phyloP scores from a whole-genome alignment of 2,797 vertebrate species.

The Pogonophryne albipinna region DNA sequence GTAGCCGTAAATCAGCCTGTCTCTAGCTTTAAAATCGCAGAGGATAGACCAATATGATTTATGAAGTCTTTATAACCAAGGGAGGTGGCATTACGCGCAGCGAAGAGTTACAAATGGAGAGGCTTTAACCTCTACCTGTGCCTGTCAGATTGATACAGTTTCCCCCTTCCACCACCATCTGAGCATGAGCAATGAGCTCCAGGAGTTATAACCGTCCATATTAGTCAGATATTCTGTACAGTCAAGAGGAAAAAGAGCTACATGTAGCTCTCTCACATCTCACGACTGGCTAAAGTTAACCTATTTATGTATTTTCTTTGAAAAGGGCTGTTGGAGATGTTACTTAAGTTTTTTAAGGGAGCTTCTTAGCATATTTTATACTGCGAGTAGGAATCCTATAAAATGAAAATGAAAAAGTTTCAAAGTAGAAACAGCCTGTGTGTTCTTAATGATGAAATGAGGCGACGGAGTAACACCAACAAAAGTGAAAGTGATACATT shows the following conservation, averaged over 20 bases:
- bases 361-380: conserved; percentile 51
- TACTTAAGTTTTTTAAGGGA: conserved; percentile 45
- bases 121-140: conserved; percentile 73
- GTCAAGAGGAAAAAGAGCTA: conserved; percentile 55
- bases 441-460: conserved; percentile 76
- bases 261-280: conserved; percentile 55
- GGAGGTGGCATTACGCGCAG: conserved; percentile 67
- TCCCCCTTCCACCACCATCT: conserved; percentile 41
- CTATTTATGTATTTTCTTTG: conserved; percentile 54
- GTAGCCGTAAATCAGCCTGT: conserved; percentile 74
- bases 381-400: conserved; percentile 41
- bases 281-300: conserved; percentile 45
- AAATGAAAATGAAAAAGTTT: conserved; percentile 66
- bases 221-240: conserved; percentile 39
- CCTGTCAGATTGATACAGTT: conserved; percentile 71
- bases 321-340: conserved; percentile 38
- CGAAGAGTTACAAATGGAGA: conserved; percentile 77
- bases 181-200: conserved; percentile 54
- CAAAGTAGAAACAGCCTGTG: conserved; percentile 57
- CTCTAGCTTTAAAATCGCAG: conserved; percentile 43
- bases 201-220: conserved; percentile 44
- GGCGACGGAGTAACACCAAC: conserved; percentile 69
- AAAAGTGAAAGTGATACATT: conserved; percentile 84
- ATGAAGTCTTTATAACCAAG: conserved; percentile 64
- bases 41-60: conserved; percentile 65